These are phyloP conservation scores for Alfaro cultratus DNA, from an alignment of 2,797 vertebrate species.

Conservation along the genomic window DNA sequence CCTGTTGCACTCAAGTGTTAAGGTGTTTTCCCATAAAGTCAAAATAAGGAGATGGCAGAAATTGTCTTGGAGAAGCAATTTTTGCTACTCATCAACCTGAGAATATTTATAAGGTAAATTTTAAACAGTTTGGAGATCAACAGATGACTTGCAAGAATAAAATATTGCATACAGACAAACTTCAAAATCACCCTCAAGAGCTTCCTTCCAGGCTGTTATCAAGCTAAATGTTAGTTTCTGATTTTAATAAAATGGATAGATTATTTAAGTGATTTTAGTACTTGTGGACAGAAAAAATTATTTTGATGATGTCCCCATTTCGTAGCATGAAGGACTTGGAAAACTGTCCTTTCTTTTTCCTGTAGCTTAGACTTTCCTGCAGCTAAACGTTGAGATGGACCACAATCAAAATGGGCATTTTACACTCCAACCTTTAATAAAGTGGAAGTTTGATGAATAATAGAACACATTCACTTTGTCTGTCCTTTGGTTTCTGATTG, in stretches of 20 bases:
- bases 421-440: slow-evolving; percentile 35
- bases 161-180: neutral
- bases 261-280: slow-evolving; percentile 1
- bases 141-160: neutral
- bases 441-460: slow-evolving; percentile 53
- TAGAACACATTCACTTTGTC: slow-evolving; percentile 33
- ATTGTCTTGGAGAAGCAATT: neutral
- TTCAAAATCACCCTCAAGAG: neutral
- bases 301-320: neutral
- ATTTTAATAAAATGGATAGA: neutral
- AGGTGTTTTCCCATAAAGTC: neutral
- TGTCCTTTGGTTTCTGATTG: slow-evolving; percentile 48
- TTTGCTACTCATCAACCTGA: neutral
- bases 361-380: neutral
- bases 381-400: neutral
- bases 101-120: neutral
- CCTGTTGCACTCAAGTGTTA: too few species aligned
- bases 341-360: neutral
- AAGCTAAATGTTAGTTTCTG: neutral
- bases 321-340: neutral
- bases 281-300: neutral
- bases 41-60: neutral
- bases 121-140: neutral
- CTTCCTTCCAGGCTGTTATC: neutral
- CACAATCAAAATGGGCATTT: slow-evolving; percentile 23